These are phyloP conservation scores for Conistra vaccinii DNA, from an alignment of 2,888 invertebrate genomes.

Conservation along the genomic window DNA sequence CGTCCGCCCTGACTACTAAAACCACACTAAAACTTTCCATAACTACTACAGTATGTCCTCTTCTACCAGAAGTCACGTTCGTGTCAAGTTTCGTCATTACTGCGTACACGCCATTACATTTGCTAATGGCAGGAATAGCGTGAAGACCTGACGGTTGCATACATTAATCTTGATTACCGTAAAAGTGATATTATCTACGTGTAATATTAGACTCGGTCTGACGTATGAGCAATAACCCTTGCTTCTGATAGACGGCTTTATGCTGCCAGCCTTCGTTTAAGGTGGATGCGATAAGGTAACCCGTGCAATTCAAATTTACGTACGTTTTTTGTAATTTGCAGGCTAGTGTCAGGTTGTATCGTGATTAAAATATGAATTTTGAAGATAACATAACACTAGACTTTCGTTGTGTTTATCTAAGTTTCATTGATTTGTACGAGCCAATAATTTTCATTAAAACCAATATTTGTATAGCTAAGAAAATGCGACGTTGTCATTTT, in stretches of 20 bases:
- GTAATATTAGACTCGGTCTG: conserved; percentile 8
- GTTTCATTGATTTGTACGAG: no score
- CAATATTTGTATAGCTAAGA: no score
- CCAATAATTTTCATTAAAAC: no score
- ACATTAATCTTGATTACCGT: conserved; percentile 40
- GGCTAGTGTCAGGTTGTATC: no score
- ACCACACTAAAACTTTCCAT: conserved; percentile 9
- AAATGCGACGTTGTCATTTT: no score
- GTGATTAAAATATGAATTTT: no score
- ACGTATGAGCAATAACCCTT: not conserved
- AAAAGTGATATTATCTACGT: conserved; percentile 35
- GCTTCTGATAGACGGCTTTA: not conserved
- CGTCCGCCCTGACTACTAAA: not conserved
- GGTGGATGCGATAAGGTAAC: no score
- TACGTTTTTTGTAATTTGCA: no score
- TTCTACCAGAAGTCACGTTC: conserved; percentile 37
- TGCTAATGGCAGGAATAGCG: conserved; percentile 26
- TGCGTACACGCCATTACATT: conserved; percentile 37
- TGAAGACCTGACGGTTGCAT: conserved; percentile 24
- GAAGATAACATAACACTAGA: no score
- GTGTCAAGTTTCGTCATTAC: conserved; percentile 36
- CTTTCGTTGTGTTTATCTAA: no score
- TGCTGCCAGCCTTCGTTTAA: not conserved
- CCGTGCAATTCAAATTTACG: no score
- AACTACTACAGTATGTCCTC: not conserved